A percentile compares a stretch with the other conserved stretches of the same genome.
Evolutionary conservation across 1,140 invertebrate species (phyloP).

Genomic region (Drosophila ercepeae): DNA sequence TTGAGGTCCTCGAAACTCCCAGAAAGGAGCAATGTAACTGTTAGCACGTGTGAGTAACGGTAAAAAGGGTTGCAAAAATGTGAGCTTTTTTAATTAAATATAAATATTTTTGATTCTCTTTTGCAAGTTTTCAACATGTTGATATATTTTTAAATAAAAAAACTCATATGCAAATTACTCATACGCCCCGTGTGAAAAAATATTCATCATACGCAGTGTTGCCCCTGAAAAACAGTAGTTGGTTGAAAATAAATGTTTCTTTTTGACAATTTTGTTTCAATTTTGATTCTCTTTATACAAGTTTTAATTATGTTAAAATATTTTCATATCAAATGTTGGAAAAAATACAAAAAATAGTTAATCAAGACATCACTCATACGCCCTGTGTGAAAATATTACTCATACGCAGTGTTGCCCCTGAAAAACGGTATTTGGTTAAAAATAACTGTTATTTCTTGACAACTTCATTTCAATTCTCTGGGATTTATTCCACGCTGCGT

Average conservation of each 20-base stretch:
- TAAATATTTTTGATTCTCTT: conserved; percentile 8
- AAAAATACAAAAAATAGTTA: no score
- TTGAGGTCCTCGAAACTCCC: conserved; percentile 1
- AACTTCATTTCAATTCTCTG: background rate
- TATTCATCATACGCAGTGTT: conserved; percentile 1
- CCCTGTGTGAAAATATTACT: background rate
- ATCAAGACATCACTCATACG: background rate
- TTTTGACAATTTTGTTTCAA: background rate
- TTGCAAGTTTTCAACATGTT: background rate
- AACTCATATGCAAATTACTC: background rate
- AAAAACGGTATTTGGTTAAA: no score
- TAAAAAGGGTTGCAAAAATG: background rate
- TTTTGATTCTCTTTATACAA: no score
- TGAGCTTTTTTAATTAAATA: conserved; percentile 21
- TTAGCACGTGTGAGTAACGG: conserved; percentile 3
- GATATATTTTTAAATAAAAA: background rate
- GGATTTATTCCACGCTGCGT: conserved; percentile 8
- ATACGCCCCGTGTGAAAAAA: background rate
- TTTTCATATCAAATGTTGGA: no score
- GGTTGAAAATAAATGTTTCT: no score
- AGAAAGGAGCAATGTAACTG: background rate
- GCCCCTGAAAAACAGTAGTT: background rate
- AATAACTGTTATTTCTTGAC: no score
- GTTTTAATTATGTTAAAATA: no score
- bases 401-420: background rate